Conservation (phyloP, 2,797 vertebrate species). For the Atherinosoma microstoma region DNA sequence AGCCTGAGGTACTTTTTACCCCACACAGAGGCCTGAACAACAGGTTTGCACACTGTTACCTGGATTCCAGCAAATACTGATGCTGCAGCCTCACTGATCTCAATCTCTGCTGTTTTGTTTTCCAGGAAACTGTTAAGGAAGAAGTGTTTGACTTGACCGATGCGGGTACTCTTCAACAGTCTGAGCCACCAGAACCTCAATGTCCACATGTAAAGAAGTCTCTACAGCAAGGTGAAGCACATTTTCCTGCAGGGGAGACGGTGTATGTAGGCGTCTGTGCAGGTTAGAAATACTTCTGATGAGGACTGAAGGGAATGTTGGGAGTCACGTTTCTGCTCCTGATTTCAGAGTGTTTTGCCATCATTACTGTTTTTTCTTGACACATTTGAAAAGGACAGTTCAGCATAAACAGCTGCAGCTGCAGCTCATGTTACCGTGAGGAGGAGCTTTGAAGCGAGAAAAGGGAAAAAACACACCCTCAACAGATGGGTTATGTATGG, state of each 20-base stretch:
- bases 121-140: slow-evolving; percentile 51
- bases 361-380: slow-evolving; percentile 56
- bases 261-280: not conserved
- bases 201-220: slow-evolving; percentile 77
- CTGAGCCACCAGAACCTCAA: slow-evolving; percentile 33
- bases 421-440: slow-evolving; percentile 57
- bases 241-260: not conserved
- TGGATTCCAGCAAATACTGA: not conserved
- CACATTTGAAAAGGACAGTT: slow-evolving; percentile 31
- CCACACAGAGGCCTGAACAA: slow-evolving; percentile 3
- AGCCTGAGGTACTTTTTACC: slow-evolving; percentile 15
- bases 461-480: slow-evolving; percentile 12
- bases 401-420: slow-evolving; percentile 36
- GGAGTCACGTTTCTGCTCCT: not conserved
- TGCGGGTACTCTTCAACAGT: not conserved
- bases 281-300: not conserved
- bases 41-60: slow-evolving; percentile 22
- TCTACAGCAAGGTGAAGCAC: slow-evolving; percentile 75
- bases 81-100: not conserved
- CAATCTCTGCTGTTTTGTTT: not conserved
- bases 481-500: not conserved
- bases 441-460: slow-evolving; percentile 23
- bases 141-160: slow-evolving; percentile 42
- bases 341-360: slow-evolving; percentile 22
- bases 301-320: not conserved